phyloP scores from a whole-genome alignment of 2,888 invertebrate genomes.

The Synanthedon myopaeformis region DNA sequence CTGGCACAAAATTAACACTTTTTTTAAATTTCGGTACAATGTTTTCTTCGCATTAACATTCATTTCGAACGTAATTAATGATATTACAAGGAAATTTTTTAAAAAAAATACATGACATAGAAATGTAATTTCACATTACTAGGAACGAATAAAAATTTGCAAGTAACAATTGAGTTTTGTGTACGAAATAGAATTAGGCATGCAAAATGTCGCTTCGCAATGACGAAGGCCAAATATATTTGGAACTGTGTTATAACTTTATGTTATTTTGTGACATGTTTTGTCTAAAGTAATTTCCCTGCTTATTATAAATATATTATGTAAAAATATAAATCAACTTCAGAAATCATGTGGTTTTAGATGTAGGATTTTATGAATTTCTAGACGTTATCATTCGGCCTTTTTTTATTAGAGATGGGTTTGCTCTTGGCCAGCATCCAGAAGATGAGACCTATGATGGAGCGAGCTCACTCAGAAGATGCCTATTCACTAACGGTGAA shows the following conservation, averaged over 20 bases:
- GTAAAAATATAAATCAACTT: too few relatives aligned
- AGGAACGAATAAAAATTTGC: not conserved
- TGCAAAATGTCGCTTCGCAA: constrained; percentile 7
- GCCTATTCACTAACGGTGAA: too few relatives aligned
- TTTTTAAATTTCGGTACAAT: not conserved
- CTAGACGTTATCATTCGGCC: too few relatives aligned
- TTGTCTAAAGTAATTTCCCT: not conserved
- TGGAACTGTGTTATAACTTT: constrained; percentile 1
- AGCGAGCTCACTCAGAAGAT: too few relatives aligned
- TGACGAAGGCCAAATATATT: constrained; percentile 10
- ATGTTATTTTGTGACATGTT: constrained; percentile 1
- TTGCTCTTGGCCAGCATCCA: too few relatives aligned
- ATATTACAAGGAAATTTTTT: too few relatives aligned
- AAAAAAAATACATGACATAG: not conserved
- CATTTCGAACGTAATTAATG: too few relatives aligned
- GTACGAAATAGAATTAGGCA: constrained; percentile 9
- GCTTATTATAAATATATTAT: not conserved
- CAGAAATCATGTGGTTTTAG: too few relatives aligned
- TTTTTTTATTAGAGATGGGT: too few relatives aligned
- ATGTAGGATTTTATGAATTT: too few relatives aligned
- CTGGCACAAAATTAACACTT: too few relatives aligned
- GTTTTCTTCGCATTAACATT: not conserved
- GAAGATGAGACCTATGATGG: too few relatives aligned
- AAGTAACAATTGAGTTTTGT: constrained; percentile 4
- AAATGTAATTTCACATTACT: not conserved